Evolutionary conservation across 2,113 vertebrate species (phyloP), one percentile per base, ranked within the genome.

Genomic region (Anarhynchus alexandrinus): DNA sequence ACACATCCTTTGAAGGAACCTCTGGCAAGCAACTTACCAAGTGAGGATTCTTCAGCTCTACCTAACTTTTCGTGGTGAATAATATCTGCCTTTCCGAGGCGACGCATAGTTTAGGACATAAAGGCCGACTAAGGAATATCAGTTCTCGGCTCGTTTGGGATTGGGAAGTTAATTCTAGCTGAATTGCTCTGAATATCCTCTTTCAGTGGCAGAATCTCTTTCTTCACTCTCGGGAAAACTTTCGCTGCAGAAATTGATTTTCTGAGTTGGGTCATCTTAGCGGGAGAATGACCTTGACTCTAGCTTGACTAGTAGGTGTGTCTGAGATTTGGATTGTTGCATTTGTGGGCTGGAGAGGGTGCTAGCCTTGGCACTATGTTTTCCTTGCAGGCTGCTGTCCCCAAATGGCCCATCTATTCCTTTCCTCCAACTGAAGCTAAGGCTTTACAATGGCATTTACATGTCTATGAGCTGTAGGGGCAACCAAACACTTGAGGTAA

Each of bases 1-100:
- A 99, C 99, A 47, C 99, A 99, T 96, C 99, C 99, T 82, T 97
- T 99, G 74, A 97, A 98, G 92, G 97, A 98, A 30, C 98, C 98
- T 52, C 97, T 99, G 64, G 93, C 97, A 9, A 98, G 94, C 96
- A 98, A 54, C 94, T 97, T 96, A 4, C 99, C 99, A 96, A 99
- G 99, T 99, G 93, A 98, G 94, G 65, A 95, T 61, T 90, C 88
- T 52, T 76, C 79, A 88, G 73, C 74, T 80, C 59, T 71, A 2
- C 55, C 66, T 91, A 62, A 5, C 45, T 87, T 93, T 43, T 25
- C 47, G 38, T 59, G 7, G 58, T 84, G 90, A 86, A 85, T 94
- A 86, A 5, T 11, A 67, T n/a, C 79, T 90, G 57, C 92, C 66
- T 92, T 96, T 91, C 79, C 81, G 67, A 94, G 86, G 76, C 12